These are phyloP conservation scores for Trichonephila clavata DNA, from an alignment of 1,140 invertebrate species.

Conservation along the genomic window DNA sequence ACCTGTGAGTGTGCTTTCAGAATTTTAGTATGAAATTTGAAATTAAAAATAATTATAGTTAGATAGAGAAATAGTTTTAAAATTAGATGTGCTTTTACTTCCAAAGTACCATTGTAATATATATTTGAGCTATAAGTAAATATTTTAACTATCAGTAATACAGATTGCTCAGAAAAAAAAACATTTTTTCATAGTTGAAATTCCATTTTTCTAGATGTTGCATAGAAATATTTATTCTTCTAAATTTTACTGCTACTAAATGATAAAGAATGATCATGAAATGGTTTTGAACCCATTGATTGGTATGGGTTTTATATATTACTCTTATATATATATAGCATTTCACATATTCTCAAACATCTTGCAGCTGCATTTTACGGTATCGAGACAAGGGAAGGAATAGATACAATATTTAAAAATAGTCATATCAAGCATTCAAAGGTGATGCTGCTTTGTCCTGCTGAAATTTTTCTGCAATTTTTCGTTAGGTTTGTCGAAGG, in stretches of 20 bases:
- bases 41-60: constrained; percentile 69
- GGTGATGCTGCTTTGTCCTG: constrained; percentile 13
- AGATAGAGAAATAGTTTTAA: constrained; percentile 68
- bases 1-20: constrained; percentile 57
- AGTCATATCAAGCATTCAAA: constrained; percentile 62
- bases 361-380: constrained; percentile 64
- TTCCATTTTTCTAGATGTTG: constrained; percentile 75
- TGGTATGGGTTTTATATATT: constrained; percentile 66
- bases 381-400: constrained; percentile 35
- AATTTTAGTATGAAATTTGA: constrained; percentile 70
- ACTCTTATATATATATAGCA: constrained; percentile 70
- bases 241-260: constrained; percentile 73
- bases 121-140: constrained; percentile 76
- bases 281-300: constrained; percentile 65
- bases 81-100: constrained; percentile 76
- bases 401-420: constrained; percentile 60
- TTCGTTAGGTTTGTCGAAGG: background rate
- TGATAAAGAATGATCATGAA: constrained; percentile 57
- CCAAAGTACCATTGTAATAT: constrained; percentile 76
- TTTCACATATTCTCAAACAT: constrained; percentile 68
- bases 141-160: constrained; percentile 75
- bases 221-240: constrained; percentile 75
- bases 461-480: constrained; percentile 16
- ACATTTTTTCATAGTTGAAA: constrained; percentile 75
- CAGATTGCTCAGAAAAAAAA: constrained; percentile 73